Base-by-base conservation (phyloP, 2,888 invertebrate genomes). In the Tachina fera region DNA sequence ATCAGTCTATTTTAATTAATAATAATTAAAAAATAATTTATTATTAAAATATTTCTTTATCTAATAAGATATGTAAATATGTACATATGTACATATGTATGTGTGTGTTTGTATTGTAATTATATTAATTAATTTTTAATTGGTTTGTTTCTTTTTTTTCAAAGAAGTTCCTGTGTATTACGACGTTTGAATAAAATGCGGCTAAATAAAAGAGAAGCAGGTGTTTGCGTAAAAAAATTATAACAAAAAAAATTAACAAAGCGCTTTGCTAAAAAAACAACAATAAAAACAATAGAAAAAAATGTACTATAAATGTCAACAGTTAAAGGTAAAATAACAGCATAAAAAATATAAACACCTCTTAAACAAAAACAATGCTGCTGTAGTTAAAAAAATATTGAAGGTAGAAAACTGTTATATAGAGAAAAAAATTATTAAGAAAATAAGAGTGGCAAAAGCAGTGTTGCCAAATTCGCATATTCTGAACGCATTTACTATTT, bases 311-410 rank as follows among this genome's bases (percentile, higher is more conserved):
- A 68, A 58, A 71, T 65, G 68, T 60, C 67, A 84, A 88, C 82
- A 67, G 13, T 63, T 16, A 22, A 43, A 75, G n/a, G 11, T 14
- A 56, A 75, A 39, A 77, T 43, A 22, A 51, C 49, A 68, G 60
- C 68, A 70, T 31, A 31, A 31, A 31, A 70, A 16, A 71, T 9
- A 47, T 13, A 31, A 5, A 77, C 49, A 49, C 77, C 19, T 67
- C 19, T 76, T 39, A 39, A 76, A 88, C 88, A 88, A 89, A 88
- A 89, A 87, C 47, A 47, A 56, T 11, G 45, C 22, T 63, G 45
- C 65, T 68, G 90, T 58, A 41, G 45, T 67, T 56, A 56, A 6
- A 14, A 14, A 13, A 58, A 31, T 31, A 58, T 31, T 56, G 31
- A 31, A 58, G 56, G 22, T 58, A 31, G 31, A 67, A 61, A 63